phyloP scores from a whole-genome alignment of 1,140 invertebrate genomes.

The Zophobas morio region DNA sequence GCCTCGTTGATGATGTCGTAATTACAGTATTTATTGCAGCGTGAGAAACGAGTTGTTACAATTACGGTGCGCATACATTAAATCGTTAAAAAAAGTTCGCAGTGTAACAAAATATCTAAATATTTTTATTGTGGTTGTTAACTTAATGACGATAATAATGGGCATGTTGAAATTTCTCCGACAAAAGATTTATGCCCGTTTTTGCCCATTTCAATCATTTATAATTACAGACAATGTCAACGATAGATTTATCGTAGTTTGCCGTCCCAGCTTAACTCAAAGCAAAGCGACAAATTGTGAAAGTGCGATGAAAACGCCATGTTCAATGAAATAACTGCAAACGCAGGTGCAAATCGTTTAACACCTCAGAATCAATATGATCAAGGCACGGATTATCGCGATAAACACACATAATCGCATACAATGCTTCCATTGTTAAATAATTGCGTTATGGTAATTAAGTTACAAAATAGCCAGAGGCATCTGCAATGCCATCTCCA shows the following conservation, averaged over 20 bases:
- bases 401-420: constrained; percentile 29
- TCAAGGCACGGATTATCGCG: constrained; percentile 26
- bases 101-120: constrained; percentile 27
- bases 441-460: constrained; percentile 38
- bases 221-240: constrained; percentile 31
- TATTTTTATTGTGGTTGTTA: constrained; percentile 22
- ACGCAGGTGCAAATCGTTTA: constrained; percentile 34
- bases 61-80: constrained; percentile 29
- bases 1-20: constrained; percentile 23
- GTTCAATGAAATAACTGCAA: constrained; percentile 1
- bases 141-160: constrained; percentile 39
- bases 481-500: constrained; percentile 31
- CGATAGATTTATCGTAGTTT: constrained; percentile 34
- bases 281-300: constrained; percentile 34
- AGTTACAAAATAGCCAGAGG: constrained; percentile 10
- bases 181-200: constrained; percentile 33
- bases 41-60: constrained; percentile 33
- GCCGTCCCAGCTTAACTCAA: neutral
- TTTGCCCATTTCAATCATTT: constrained; percentile 31
- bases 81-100: constrained; percentile 11
- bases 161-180: constrained; percentile 32
- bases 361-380: constrained; percentile 33
- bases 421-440: constrained; percentile 29
- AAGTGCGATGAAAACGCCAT: neutral
- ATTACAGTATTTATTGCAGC: constrained; percentile 30